phyloP scores from a whole-genome alignment of 2,113 vertebrate species.

The Myrmophylax atrothorax region DNA sequence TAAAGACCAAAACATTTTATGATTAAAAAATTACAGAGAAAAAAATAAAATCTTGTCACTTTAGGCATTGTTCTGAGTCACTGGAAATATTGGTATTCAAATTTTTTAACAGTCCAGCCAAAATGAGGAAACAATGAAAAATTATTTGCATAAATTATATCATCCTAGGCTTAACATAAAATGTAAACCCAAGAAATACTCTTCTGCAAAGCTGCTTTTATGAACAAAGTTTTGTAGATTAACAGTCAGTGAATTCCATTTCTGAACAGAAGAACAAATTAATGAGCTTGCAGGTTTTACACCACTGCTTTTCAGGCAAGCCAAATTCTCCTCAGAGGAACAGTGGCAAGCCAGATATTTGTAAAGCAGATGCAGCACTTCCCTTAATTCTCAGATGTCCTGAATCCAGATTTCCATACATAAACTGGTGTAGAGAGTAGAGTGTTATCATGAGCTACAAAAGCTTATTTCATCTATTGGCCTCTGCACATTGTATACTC shows the following conservation, averaged over 20 bases:
- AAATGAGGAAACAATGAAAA: conserved; percentile 1
- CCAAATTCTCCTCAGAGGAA: not conserved
- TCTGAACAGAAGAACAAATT: not conserved
- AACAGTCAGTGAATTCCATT: not conserved
- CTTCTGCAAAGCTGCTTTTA: not conserved
- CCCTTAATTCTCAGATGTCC: not conserved
- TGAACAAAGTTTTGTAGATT: not conserved
- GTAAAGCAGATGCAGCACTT: not conserved
- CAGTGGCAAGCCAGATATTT: not conserved
- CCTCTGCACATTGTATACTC: accelerated
- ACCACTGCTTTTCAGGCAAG: not conserved
- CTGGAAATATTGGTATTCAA: not conserved
- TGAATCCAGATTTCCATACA: not conserved
- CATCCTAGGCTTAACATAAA: not conserved
- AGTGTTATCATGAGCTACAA: not conserved
- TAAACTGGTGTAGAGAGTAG: not conserved
- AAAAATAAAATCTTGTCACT: not conserved
- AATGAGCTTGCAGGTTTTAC: not conserved
- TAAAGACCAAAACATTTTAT: not conserved
- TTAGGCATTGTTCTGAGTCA: not conserved
- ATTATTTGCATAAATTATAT: conserved; percentile 11
- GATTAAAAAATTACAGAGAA: not conserved
- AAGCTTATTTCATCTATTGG: not conserved
- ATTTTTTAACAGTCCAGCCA: conserved; percentile 2
- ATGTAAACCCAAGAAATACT: not conserved